Evolutionary conservation across 23 tunicate genomes (phyloP).

Genomic region (Halocynthia roretzi): DNA sequence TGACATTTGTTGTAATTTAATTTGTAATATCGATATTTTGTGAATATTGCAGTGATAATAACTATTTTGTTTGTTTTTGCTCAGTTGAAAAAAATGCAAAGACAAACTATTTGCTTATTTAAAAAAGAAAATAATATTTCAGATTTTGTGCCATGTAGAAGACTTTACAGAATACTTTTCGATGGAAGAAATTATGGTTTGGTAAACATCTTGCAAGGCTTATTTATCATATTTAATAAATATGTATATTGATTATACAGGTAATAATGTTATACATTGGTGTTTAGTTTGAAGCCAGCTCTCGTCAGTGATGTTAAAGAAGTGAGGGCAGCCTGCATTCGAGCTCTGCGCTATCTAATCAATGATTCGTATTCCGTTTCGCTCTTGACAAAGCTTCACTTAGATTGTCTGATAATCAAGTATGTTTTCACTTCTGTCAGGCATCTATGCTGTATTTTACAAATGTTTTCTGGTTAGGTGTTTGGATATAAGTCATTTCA

Average conservation of each 20-base stretch:
- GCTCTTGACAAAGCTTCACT: slow-evolving; percentile 37
- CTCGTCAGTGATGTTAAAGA: slow-evolving; percentile 81
- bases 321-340: slow-evolving; percentile 73
- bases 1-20: too few relatives aligned
- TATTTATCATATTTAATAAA: too few relatives aligned
- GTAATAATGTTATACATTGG: background rate
- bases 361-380: slow-evolving; percentile 40
- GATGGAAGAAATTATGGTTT: slow-evolving; percentile 72
- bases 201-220: slow-evolving; percentile 18
- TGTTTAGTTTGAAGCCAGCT: slow-evolving; percentile 57
- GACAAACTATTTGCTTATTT: background rate
- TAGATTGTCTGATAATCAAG: slow-evolving; percentile 69
- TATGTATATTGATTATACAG: too few relatives aligned
- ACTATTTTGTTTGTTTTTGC: background rate
- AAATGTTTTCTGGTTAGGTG: slow-evolving; percentile 33
- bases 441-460: background rate
- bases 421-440: too few relatives aligned
- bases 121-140: background rate
- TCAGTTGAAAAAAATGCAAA: background rate
- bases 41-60: slow-evolving; percentile 2
- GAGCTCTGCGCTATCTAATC: slow-evolving; percentile 69
- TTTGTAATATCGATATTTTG: too few relatives aligned
- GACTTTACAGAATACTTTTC: slow-evolving; percentile 36
- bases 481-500: slow-evolving; percentile 92
- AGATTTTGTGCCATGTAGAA: slow-evolving; percentile 66